Base-by-base conservation (phyloP, 2,797 vertebrate genomes). In the Gila robusta region DNA sequence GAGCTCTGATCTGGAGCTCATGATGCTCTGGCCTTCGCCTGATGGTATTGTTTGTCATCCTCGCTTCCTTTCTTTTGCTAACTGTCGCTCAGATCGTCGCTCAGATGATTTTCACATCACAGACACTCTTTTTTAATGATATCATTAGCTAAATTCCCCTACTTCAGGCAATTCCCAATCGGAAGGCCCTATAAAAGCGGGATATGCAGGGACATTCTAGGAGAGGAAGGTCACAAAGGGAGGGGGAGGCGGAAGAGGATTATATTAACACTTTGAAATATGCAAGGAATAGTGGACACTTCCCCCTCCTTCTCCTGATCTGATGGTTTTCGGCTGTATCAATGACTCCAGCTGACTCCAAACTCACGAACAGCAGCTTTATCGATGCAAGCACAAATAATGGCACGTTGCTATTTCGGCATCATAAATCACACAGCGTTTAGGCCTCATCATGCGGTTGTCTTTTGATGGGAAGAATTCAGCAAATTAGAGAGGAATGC, bases 141-240 rank as follows among this genome's bases (percentile, higher is more conserved):
- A 87, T 89, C 82, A 90, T 91, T 88, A 91, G 83, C 62, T 52
- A 83, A 84, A 84, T 69, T 72, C 81, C 79, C 16, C 71, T 81
- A 77, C 83, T 74, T 56, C 87, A 59, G 76, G 76, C 79, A 73
- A 69, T 84, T 85, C 83, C 79, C 85, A 83, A 62, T 83, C 44
- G 35, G 70, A 64, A 77, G 52, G 39, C 39, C 47, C 78, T 85
- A 49, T 72, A 82, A 87, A 71, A 72, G 78, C 16, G 8, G 39
- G 41, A 37, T 59, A 14, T 70, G 54, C 35, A 4, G 44, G 77
- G 59, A 49, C 44, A 21, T 67, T 78, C 4, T 14, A 39, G 21
- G 37, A 79, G 81, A 76, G 49, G 28, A 47, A n/a, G 72, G 69
- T 83, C 62, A 67, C 26, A 12, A 39, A 1, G n/a, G 28, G 28